phyloP scores from a whole-genome alignment of 2,113 vertebrate species.

The Carettochelys insculpta region DNA sequence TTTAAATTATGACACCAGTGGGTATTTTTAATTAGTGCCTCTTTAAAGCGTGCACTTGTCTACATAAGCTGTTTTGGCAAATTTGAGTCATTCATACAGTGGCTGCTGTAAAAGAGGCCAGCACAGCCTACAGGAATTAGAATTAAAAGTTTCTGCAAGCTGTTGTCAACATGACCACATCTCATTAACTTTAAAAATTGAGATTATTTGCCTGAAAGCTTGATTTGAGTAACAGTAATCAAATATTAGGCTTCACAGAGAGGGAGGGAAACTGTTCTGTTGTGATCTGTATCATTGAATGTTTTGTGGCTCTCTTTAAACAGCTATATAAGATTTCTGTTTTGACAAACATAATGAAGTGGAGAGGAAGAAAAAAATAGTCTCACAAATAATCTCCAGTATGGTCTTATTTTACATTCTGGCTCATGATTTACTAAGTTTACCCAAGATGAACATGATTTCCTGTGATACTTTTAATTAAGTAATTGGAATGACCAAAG shows the following conservation, averaged over 20 bases:
- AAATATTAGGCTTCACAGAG: conserved; percentile 79
- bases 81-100: conserved; percentile 81
- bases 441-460: conserved; percentile 62
- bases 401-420: conserved; percentile 74
- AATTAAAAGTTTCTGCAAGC: conserved; percentile 85
- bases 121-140: conserved; percentile 83
- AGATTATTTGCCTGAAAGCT: conserved; percentile 85
- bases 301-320: conserved; percentile 77
- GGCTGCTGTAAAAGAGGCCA: conserved; percentile 83
- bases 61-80: conserved; percentile 84
- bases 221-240: conserved; percentile 85
- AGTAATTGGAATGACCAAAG: conserved; percentile 57
- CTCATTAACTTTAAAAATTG: conserved; percentile 86
- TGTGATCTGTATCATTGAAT: conserved; percentile 72
- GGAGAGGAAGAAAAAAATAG: conserved; percentile 52
- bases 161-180: conserved; percentile 84
- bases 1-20: conserved; percentile 86
- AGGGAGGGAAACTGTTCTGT: conserved; percentile 58
- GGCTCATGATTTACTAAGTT: conserved; percentile 73
- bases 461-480: conserved; percentile 56
- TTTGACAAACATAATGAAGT: conserved; percentile 73
- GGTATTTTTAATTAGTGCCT: conserved; percentile 85
- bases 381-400: conserved; percentile 74
- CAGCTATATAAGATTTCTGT: conserved; percentile 77
- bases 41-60: conserved; percentile 82